Evolutionary conservation across 1,140 invertebrate species (phyloP), one percentile per base, ranked within the genome.

Genomic region (Drosophila melanogaster): DNA sequence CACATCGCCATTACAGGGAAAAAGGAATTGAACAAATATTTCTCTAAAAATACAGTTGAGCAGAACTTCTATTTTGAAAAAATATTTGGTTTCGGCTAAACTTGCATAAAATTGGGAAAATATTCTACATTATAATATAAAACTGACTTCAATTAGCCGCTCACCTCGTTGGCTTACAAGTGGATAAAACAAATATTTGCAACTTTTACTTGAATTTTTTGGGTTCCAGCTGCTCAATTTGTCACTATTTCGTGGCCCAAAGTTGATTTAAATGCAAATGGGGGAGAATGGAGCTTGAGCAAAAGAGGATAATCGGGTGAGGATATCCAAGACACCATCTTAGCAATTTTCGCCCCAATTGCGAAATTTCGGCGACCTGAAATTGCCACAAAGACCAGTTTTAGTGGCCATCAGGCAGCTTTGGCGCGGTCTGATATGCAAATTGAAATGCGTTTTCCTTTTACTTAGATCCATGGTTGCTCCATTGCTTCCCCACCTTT

Each of bases 231-330:
- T 79, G 44, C 46, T 55, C 49, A 51, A 54, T 43, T 35, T 17
- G 19, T 14, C 10, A 12, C 37, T 41, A 35, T 17, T 22, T 41
- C 30, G 17, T 22, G 40, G 22, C 35, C 54, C 22, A 56, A 61
- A 62, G 62, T 50, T 81, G 69, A 87, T 81, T 87, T 75, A 86
- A 87, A 87, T 86, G 78, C 79, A 86, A 86, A 87, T 83, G 61
- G 61, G 12, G 4, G 14, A 14, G 47, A 54, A 15, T 24, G 19
- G 3, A 10, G 14, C 12, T 38, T 19, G 22, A 33, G 49, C 7
- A 44, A 40, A 41, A 17, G 15, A 49, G 43, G 54, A 55, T 67
- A 76, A 75, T 67, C 72, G 61, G 55, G 26, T 49, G 43, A 53
- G 35, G 72, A 56, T 38, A 57, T 46, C 24, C 40, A 11, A 19